phyloP scores from a whole-genome alignment of 2,888 invertebrate species.

The Hemaris fuciformis region DNA sequence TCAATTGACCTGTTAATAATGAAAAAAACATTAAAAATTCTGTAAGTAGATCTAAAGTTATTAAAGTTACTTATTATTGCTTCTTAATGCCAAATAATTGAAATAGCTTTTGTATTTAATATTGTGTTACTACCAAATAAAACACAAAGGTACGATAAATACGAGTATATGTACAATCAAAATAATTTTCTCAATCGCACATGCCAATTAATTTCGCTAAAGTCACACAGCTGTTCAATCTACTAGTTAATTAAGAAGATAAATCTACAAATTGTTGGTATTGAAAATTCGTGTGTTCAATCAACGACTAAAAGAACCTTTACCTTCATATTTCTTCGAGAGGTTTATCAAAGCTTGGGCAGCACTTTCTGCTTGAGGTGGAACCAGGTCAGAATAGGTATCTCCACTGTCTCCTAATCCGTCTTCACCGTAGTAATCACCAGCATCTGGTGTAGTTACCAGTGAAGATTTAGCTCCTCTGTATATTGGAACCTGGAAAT shows the following conservation, averaged over 20 bases:
- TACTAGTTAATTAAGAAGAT: background rate
- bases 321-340: constrained; percentile 78
- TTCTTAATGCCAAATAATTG: no score
- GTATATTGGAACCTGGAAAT: constrained; percentile 85
- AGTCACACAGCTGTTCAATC: no score
- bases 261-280: background rate
- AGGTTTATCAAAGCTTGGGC: constrained; percentile 82
- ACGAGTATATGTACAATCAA: no score
- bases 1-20: constrained; percentile 73
- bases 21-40: background rate
- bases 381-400: constrained; percentile 64
- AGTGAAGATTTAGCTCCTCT: constrained; percentile 81
- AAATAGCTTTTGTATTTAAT: no score
- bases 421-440: constrained; percentile 82
- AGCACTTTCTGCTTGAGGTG: constrained; percentile 78
- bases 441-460: constrained; percentile 52
- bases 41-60: no score
- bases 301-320: background rate
- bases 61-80: no score
- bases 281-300: background rate
- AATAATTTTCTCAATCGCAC: no score
- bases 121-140: no score
- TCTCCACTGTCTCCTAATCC: constrained; percentile 85
- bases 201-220: no score
- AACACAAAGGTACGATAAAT: no score